phyloP scores from a whole-genome alignment of 2,797 vertebrate genomes.

The Sebastes paucispinis region DNA sequence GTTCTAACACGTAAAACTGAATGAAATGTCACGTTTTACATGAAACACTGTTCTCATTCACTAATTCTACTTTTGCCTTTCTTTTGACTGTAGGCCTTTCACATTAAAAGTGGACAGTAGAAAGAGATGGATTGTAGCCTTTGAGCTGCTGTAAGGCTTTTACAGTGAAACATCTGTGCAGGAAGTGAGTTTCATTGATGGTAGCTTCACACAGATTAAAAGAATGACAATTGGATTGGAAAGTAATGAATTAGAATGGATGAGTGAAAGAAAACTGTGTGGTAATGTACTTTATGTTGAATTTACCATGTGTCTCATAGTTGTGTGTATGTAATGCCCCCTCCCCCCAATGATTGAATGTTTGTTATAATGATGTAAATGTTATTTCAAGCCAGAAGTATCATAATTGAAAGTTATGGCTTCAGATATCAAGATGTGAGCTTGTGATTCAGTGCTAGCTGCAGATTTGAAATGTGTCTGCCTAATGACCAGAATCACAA shows the following conservation, averaged over 20 bases:
- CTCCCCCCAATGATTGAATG: not conserved
- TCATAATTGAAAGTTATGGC: not conserved
- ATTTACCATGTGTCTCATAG: not conserved
- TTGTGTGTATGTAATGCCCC: not conserved
- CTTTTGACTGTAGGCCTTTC: not conserved
- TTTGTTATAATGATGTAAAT: not conserved
- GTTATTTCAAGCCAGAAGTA: not conserved
- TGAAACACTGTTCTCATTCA: not conserved
- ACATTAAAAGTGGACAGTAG: not conserved
- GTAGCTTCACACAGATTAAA: not conserved
- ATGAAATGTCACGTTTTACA: not conserved
- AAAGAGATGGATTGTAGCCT: not conserved
- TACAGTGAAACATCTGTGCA: not conserved
- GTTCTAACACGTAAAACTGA: too few relatives aligned
- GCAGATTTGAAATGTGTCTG: not conserved
- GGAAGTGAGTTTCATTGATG: not conserved
- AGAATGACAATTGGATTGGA: not conserved
- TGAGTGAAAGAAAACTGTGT: not conserved
- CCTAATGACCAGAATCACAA: slow-evolving; percentile 1
- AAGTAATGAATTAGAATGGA: not conserved
- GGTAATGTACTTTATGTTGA: not conserved
- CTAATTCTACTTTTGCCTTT: not conserved
- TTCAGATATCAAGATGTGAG: not conserved
- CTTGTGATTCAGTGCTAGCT: not conserved
- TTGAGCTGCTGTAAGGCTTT: too few relatives aligned